Evolutionary conservation across 2,888 invertebrate genomes (phyloP).

Genomic region (Harpalus rufipes): DNA sequence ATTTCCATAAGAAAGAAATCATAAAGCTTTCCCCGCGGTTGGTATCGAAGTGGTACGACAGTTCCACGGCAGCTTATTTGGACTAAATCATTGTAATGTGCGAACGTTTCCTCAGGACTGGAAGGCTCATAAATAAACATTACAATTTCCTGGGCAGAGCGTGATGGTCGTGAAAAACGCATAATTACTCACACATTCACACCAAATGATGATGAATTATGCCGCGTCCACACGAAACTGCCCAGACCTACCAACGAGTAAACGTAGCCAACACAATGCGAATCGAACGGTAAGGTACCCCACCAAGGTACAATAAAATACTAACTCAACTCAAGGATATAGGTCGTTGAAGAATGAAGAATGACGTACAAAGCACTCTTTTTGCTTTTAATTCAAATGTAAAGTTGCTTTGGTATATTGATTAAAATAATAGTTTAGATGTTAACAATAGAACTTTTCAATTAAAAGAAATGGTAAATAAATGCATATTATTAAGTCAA

Average conservation of each 20-base stretch:
- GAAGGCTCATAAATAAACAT: slow-evolving; percentile 60
- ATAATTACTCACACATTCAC: slow-evolving; percentile 62
- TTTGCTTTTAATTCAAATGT: neutral
- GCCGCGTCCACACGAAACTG: slow-evolving; percentile 49
- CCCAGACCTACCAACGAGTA: slow-evolving; percentile 8
- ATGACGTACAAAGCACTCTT: neutral
- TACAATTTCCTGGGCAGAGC: slow-evolving; percentile 56
- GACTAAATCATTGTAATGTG: slow-evolving; percentile 60
- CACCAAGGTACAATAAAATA: neutral
- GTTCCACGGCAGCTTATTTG: slow-evolving; percentile 41
- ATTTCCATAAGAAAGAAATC: slow-evolving; percentile 49
- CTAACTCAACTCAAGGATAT: slow-evolving; percentile 32
- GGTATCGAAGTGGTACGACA: slow-evolving; percentile 15
- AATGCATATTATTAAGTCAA: too few relatives aligned
- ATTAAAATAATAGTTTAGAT: too few relatives aligned
- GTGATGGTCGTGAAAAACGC: slow-evolving; percentile 57
- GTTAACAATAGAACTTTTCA: too few relatives aligned
- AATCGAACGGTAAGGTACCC: slow-evolving; percentile 8
- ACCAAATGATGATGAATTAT: slow-evolving; percentile 63
- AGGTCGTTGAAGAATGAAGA: slow-evolving; percentile 30
- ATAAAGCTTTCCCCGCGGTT: slow-evolving; percentile 18
- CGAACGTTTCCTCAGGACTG: slow-evolving; percentile 53
- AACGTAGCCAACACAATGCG: neutral
- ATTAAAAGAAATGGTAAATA: too few relatives aligned
- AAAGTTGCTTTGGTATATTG: too few relatives aligned